Conservation (phyloP, 2,113 vertebrate species). For the Athene cunicularia region DNA sequence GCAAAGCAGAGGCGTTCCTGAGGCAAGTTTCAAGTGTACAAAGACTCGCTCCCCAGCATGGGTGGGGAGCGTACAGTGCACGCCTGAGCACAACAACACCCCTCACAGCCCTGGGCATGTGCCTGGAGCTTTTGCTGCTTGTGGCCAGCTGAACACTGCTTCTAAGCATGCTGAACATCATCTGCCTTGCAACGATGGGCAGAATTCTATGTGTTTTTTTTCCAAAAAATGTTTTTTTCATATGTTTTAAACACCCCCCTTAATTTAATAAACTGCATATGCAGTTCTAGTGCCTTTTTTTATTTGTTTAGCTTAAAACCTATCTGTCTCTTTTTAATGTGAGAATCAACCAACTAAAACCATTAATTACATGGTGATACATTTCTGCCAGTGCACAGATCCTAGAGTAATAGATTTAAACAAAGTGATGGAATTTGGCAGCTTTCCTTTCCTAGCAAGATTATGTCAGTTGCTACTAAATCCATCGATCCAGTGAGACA, state of each 20-base stretch:
- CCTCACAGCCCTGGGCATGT: rapidly evolving
- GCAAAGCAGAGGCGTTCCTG: neutral
- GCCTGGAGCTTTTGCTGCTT: neutral
- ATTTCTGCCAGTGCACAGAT: neutral
- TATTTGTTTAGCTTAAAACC: neutral
- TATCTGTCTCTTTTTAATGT: neutral
- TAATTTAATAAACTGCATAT: neutral
- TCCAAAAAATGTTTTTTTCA: neutral
- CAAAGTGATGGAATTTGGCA: conserved; percentile 12
- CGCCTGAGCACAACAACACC: neutral
- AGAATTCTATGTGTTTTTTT: neutral
- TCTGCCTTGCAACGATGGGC: neutral
- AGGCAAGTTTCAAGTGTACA: neutral
- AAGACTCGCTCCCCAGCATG: neutral
- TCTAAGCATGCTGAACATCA: neutral
- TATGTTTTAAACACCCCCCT: neutral
- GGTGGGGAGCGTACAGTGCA: too few species aligned
- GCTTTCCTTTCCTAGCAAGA: conserved; percentile 1
- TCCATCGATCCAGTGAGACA: conserved; percentile 23
- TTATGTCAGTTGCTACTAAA: conserved; percentile 3
- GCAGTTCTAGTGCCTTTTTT: neutral
- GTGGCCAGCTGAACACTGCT: neutral
- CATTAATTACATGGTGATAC: conserved; percentile 20
- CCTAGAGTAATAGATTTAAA: neutral
- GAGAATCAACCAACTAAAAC: neutral